These are phyloP conservation scores for Oreotrochilus melanogaster DNA, from an alignment of 2,113 vertebrate genomes.

Conservation along the genomic window DNA sequence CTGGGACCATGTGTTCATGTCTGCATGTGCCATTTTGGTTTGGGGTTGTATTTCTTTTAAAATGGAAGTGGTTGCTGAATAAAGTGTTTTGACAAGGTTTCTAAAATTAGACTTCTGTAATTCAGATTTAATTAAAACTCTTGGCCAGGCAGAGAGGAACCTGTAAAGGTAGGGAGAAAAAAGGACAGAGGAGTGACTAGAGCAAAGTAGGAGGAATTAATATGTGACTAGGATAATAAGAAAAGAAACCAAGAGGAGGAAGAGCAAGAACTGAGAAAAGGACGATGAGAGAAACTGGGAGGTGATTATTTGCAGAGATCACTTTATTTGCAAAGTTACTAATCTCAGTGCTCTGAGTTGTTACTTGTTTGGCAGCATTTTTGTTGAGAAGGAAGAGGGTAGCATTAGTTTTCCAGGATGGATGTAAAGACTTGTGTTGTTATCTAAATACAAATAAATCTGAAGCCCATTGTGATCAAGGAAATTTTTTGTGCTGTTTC, in stretches of 20 bases:
- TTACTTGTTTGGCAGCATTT: conserved; percentile 15
- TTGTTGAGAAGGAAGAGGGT: conserved; percentile 12
- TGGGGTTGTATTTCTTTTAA: background rate
- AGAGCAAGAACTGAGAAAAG: background rate
- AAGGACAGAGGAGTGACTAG: background rate
- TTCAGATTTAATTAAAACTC: background rate
- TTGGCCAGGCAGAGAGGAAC: background rate
- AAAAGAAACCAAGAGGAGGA: background rate
- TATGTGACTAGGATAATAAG: background rate
- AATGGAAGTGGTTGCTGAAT: background rate
- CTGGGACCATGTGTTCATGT: fast-evolving
- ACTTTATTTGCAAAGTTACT: conserved; percentile 45
- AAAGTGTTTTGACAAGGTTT: background rate
- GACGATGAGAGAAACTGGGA: background rate
- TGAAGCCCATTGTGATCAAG: background rate
- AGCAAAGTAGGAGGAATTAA: background rate
- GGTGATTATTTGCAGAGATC: conserved; percentile 35
- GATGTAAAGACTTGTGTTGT: conserved; percentile 1
- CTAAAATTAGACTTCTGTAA: background rate
- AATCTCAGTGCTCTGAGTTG: background rate
- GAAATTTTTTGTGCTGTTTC: background rate
- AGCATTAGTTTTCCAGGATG: conserved; percentile 8
- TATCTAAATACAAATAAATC: conserved; percentile 27
- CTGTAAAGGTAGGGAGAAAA: background rate
- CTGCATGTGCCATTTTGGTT: background rate